Conservation (phyloP, 2,888 invertebrate species). For the Ptycholaimellus sp. region DNA sequence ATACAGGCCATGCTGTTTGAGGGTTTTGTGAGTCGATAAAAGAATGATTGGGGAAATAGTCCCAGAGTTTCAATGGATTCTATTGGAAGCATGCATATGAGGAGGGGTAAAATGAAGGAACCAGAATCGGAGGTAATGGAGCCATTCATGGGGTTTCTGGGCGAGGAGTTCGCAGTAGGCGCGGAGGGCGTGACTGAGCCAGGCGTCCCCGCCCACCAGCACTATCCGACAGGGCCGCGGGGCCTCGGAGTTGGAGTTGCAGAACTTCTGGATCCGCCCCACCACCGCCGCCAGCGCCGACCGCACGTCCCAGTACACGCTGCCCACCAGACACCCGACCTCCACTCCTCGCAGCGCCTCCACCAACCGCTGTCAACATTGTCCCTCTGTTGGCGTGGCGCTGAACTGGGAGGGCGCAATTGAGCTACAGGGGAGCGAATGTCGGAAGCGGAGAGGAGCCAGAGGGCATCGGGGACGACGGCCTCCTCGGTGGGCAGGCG, state of each 20-base stretch:
- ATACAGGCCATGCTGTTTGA: too few relatives aligned
- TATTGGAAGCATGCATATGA: conserved; percentile 5
- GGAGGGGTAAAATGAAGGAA: conserved; percentile 17
- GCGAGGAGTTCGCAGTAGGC: conserved; percentile 6
- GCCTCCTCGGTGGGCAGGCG: neutral
- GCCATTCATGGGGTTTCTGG: conserved; percentile 20
- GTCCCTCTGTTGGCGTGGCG: too few relatives aligned
- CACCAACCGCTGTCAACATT: too few relatives aligned
- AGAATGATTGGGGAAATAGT: too few relatives aligned
- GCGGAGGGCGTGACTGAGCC: conserved; percentile 2
- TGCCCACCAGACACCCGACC: too few relatives aligned
- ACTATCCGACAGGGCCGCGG: conserved; percentile 17
- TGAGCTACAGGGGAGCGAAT: neutral
- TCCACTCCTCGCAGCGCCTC: too few relatives aligned
- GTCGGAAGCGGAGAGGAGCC: conserved; percentile 3
- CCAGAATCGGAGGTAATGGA: conserved; percentile 19
- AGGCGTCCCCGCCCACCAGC: conserved; percentile 19
- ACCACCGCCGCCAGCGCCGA: conserved; percentile 1
- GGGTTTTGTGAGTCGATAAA: too few relatives aligned
- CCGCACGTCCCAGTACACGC: conserved; percentile 2
- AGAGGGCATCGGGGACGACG: neutral
- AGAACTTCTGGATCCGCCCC: conserved; percentile 8
- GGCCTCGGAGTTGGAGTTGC: conserved; percentile 20
- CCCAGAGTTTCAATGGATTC: too few relatives aligned
- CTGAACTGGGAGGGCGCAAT: too few relatives aligned